Evolutionary conservation across 2,797 vertebrate genomes (phyloP).

Genomic region (Rhinophrynus dorsalis): DNA sequence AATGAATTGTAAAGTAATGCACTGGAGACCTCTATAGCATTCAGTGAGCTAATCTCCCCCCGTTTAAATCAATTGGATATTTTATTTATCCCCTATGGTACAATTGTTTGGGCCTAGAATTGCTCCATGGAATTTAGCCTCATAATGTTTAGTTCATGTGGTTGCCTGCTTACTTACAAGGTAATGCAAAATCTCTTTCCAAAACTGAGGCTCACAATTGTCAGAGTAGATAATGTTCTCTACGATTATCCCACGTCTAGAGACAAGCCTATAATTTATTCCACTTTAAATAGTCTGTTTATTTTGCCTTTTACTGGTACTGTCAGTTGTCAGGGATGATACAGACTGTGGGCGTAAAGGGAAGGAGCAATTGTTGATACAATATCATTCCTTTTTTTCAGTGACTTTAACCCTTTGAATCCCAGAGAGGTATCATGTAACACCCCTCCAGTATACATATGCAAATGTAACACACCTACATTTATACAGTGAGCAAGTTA

Average conservation of each 20-base stretch:
- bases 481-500: too few relatives aligned
- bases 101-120: too few relatives aligned
- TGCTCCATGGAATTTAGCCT: too few relatives aligned
- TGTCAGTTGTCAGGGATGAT: slow-evolving; percentile 40
- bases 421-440: too few relatives aligned
- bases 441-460: too few relatives aligned
- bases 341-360: slow-evolving; percentile 30
- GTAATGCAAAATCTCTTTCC: slow-evolving; percentile 14
- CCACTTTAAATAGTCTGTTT: slow-evolving; percentile 48
- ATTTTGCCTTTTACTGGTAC: slow-evolving; percentile 36
- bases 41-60: too few relatives aligned
- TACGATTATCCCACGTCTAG: slow-evolving; percentile 36
- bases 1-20: too few relatives aligned
- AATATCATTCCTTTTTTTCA: slow-evolving; percentile 11
- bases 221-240: slow-evolving; percentile 41
- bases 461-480: too few relatives aligned
- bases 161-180: slow-evolving; percentile 34
- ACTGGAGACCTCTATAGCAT: too few relatives aligned
- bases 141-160: slow-evolving; percentile 13
- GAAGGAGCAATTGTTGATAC: slow-evolving; percentile 16
- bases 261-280: slow-evolving; percentile 47
- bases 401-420: too few relatives aligned
- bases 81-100: too few relatives aligned
- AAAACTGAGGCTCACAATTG: slow-evolving; percentile 36
- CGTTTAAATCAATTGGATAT: too few relatives aligned